Conservation (phyloP, 2,888 invertebrate species). For the Diaprepes abbreviatus region DNA sequence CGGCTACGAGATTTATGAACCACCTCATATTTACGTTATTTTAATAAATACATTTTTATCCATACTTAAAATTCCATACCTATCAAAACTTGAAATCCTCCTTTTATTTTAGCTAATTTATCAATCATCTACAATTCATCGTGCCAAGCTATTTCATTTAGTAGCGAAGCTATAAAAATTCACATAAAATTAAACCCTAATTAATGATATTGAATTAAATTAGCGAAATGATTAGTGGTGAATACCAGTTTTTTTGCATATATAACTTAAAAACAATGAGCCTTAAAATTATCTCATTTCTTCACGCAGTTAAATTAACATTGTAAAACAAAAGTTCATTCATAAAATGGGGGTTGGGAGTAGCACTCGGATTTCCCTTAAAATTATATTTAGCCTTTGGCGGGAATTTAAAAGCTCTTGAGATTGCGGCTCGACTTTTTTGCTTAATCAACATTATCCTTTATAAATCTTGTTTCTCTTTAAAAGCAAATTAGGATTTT, state of each 20-base stretch:
- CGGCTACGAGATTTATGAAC: no score
- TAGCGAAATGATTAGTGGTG: no score
- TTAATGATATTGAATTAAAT: no score
- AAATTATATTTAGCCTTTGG: constrained; percentile 27
- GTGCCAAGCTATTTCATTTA: no score
- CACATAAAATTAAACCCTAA: no score
- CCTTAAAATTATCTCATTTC: not conserved
- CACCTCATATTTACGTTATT: no score
- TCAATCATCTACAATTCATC: no score
- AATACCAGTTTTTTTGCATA: not conserved
- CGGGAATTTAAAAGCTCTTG: constrained; percentile 21
- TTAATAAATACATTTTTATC: no score
- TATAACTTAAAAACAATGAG: not conserved
- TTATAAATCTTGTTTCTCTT: constrained; percentile 18
- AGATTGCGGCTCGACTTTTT: constrained; percentile 29
- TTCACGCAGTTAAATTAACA: constrained; percentile 5
- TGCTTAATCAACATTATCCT: constrained; percentile 30
- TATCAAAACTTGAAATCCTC: no score
- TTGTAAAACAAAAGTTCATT: constrained; percentile 17
- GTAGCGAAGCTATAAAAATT: no score
- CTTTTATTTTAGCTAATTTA: no score
- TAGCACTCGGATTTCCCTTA: constrained; percentile 16
- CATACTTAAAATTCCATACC: no score
- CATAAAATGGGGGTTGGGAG: not conserved
- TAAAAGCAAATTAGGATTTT: not conserved